Evolutionary conservation across 2,113 vertebrate genomes (phyloP).

Genomic region (Myotis brandtii): DNA sequence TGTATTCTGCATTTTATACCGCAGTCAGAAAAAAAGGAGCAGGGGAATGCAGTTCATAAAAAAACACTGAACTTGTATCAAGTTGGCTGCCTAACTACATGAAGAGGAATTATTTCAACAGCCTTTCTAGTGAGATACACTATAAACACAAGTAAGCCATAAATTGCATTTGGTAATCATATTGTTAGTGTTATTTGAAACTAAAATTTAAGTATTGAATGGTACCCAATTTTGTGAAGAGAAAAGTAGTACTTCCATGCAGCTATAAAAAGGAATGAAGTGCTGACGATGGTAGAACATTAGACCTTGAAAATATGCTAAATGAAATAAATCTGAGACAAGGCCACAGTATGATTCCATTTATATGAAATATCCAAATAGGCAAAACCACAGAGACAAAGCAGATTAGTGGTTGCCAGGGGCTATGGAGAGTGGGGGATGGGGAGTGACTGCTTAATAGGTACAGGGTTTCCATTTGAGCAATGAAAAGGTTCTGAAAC

Average conservation of each 20-base stretch:
- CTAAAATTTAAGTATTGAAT: background rate
- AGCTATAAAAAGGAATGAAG: background rate
- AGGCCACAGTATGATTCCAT: background rate
- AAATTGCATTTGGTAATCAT: background rate
- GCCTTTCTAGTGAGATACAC: background rate
- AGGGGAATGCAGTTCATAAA: background rate
- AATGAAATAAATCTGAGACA: background rate
- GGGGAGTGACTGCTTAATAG: background rate
- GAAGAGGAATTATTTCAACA: conserved; percentile 18
- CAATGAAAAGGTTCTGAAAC: background rate
- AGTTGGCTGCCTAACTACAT: background rate
- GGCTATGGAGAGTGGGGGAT: background rate
- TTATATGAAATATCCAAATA: background rate
- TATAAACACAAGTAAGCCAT: background rate
- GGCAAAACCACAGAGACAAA: background rate
- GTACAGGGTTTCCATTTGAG: background rate
- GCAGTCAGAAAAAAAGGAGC: background rate
- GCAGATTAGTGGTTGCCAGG: background rate
- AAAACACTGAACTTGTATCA: background rate
- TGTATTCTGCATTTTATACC: background rate
- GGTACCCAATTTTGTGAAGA: background rate
- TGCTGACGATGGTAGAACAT: background rate
- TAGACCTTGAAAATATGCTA: background rate
- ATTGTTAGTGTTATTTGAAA: background rate
- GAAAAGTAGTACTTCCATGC: background rate